phyloP scores from a whole-genome alignment of 2,888 invertebrate species.

The Coleophora deauratella region DNA sequence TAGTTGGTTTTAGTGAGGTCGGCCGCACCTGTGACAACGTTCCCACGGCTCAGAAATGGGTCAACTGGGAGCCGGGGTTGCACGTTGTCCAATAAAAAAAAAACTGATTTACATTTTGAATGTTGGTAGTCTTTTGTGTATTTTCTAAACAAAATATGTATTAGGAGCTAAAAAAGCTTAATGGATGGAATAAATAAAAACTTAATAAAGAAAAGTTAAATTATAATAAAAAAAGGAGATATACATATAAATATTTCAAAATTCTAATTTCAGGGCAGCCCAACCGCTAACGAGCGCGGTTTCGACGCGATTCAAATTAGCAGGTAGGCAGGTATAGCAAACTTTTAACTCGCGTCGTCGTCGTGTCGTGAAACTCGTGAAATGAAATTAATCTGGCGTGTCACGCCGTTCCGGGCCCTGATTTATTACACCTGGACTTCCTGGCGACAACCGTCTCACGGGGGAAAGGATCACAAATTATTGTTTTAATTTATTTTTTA shows the following conservation, averaged over 20 bases:
- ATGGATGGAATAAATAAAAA: no score
- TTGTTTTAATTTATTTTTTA: constrained; percentile 17
- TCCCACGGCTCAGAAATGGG: constrained; percentile 42
- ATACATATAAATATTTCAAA: no score
- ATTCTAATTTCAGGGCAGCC: constrained; percentile 13
- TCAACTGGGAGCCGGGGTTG: constrained; percentile 25
- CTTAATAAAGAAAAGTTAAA: no score
- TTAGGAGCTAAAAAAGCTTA: no score
- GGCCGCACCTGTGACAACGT: constrained; percentile 46
- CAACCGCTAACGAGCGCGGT: constrained; percentile 18
- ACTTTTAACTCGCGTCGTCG: constrained; percentile 22
- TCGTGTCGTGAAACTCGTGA: no score
- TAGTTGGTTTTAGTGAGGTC: no score
- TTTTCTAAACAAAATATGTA: no score
- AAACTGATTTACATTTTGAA: no score
- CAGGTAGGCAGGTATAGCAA: constrained; percentile 19
- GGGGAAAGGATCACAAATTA: constrained; percentile 2
- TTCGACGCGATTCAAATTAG: constrained; percentile 23
- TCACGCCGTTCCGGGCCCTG: constrained; percentile 20
- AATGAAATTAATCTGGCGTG: constrained; percentile 24
- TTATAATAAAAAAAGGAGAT: no score
- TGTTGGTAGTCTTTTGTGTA: no score
- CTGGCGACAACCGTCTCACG: constrained; percentile 8
- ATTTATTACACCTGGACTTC: constrained; percentile 31
- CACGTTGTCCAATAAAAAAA: constrained; percentile 41